Base-by-base conservation (phyloP, 2,113 vertebrate species). In the Megaleporinus macrocephalus region DNA sequence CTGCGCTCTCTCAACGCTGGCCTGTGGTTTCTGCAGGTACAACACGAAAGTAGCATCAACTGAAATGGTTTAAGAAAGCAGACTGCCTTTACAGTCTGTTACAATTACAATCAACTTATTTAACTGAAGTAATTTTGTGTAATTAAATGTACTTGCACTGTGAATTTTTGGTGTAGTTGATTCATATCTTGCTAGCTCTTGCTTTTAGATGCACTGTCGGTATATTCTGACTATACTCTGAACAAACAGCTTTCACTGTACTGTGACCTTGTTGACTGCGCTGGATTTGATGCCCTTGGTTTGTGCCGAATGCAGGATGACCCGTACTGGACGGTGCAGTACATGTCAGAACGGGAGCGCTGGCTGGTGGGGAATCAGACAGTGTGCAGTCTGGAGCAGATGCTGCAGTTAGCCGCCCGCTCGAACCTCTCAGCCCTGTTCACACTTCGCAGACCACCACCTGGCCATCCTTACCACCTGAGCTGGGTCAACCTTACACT, bases 11-110 rank as follows among this genome's bases (percentile, higher is more conserved):
- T 99, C 73, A 99, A 96, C 0, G 95, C 98, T 0, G 98, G 98
- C 26, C 92, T 92, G 79, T 99, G 98, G 98, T 99, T 99, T 92
- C 90, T 98, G 10, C 92, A 93, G 97, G 98, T 99, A 59, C 12
- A 13, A 2, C 14, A 24, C 20, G 2, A 61, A 61, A 26, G 9
- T 61, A 12, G 6, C 5, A 22, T 61, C n/a, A 24, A 4, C 1
- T 61, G 3, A 26, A 61, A 61, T 12, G 11, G n/a, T 24, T 26
- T 61, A 24, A 24, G 22, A 57, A 57, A 36, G 62, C n/a, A 41
- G 61, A 55, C 66, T 36, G 55, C 5, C 53, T 55, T 22, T 55
- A 6, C 22, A 14, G 5, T 7, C 1, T 44, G n/a, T n/a, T n/a
- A n/a, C n/a, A n/a, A n/a, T n/a, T n/a, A n/a, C n/a, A n/a, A n/a